Percentiles rank a stretch among this genome's conserved stretches.
Evolutionary conservation across 2,888 invertebrate species (phyloP).

Genomic region (Eristalinus aeneus): DNA sequence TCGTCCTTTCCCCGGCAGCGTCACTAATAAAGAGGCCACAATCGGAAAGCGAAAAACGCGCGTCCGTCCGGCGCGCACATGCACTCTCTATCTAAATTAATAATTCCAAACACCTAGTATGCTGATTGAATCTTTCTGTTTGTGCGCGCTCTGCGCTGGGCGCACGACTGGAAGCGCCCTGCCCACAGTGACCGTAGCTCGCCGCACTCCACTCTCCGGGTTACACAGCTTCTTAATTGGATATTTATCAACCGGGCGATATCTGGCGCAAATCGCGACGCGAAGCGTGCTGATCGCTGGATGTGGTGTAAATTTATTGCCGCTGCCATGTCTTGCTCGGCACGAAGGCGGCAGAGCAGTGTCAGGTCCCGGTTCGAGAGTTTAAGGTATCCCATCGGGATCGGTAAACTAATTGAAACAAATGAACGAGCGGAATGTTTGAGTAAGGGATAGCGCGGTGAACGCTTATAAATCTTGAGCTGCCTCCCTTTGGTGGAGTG

Average conservation of each 20-base stretch:
- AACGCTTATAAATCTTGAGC: conserved; percentile 50
- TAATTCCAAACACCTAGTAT: conserved; percentile 65
- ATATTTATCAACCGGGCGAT: conserved; percentile 62
- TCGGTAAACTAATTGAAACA: conserved; percentile 67
- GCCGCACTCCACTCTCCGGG: conserved; percentile 5
- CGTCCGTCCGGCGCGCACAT: neutral
- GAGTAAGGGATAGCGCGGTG: conserved; percentile 56
- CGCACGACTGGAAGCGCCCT: conserved; percentile 25
- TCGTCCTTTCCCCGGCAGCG: neutral
- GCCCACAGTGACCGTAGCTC: neutral
- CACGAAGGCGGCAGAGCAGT: conserved; percentile 59
- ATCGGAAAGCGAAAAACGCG: conserved; percentile 8
- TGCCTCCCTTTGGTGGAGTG: conserved; percentile 14
- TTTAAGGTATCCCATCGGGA: conserved; percentile 51
- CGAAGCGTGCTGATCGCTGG: conserved; percentile 51
- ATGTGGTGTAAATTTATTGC: conserved; percentile 59
- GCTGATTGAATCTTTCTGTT: conserved; percentile 60
- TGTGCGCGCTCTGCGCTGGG: conserved; percentile 3
- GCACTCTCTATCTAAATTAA: conserved; percentile 63
- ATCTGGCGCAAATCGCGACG: conserved; percentile 53
- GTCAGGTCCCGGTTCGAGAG: conserved; percentile 49
- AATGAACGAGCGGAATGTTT: conserved; percentile 56
- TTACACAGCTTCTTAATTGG: conserved; percentile 66
- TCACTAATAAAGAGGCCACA: conserved; percentile 58
- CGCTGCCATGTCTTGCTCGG: conserved; percentile 46